Evolutionary conservation across 2,888 invertebrate genomes (phyloP).

Genomic region (Drosophila imparisetae): DNA sequence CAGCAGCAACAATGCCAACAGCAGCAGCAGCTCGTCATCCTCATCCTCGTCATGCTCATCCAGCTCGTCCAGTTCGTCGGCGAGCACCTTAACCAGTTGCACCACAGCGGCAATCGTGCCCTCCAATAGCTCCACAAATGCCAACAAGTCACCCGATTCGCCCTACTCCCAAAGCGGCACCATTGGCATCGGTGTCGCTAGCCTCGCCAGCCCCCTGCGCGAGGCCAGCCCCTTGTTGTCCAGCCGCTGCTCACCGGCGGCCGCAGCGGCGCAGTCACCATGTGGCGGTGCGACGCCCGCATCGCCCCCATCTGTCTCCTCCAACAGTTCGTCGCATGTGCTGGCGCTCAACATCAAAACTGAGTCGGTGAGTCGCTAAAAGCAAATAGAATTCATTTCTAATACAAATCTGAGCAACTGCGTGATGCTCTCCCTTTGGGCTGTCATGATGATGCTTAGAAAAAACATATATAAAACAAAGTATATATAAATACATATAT

Average conservation of each 20-base stretch:
- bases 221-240: conserved; percentile 61
- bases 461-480: too few species aligned
- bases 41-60: conserved; percentile 80
- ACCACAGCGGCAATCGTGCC: conserved; percentile 82
- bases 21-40: conserved; percentile 78
- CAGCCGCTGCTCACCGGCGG: conserved; percentile 53
- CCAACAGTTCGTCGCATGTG: conserved; percentile 67
- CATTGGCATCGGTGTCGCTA: conserved; percentile 49
- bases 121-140: conserved; percentile 79
- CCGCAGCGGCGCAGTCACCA: conserved; percentile 54
- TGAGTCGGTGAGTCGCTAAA: conserved; percentile 81
- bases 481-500: neutral
- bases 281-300: conserved; percentile 55
- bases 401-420: conserved; percentile 65
- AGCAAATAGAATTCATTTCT: conserved; percentile 38
- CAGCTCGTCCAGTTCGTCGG: conserved; percentile 73
- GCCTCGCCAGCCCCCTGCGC: conserved; percentile 40
- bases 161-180: conserved; percentile 70
- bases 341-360: conserved; percentile 81
- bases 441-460: neutral
- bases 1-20: conserved; percentile 46
- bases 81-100: conserved; percentile 71
- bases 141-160: conserved; percentile 78
- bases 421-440: neutral
- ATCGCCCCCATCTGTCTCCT: conserved; percentile 52